Evolutionary conservation across 2,888 invertebrate species (phyloP).

Genomic region (Criorhina ranunculi): DNA sequence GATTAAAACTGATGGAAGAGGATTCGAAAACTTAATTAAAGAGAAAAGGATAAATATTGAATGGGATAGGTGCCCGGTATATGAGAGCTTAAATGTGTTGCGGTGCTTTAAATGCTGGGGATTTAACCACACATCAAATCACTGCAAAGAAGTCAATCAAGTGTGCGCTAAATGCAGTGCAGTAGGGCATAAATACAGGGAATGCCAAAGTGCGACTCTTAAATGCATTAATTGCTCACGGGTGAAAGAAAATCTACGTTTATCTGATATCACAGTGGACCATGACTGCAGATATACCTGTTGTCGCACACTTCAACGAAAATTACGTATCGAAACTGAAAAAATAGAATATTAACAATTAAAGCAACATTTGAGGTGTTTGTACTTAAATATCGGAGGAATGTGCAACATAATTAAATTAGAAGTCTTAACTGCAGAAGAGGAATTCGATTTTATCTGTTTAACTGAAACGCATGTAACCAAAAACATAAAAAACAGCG

Average conservation of each 20-base stretch:
- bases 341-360: constrained; percentile 11
- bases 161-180: background rate
- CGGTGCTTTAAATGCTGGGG: background rate
- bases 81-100: background rate
- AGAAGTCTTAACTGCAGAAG: background rate
- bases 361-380: background rate
- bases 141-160: background rate
- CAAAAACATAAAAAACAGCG: constrained; percentile 1
- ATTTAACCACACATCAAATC: background rate
- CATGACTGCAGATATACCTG: constrained; percentile 6
- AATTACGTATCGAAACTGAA: constrained; percentile 1
- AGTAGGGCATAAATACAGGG: background rate
- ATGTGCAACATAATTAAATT: constrained; percentile 9
- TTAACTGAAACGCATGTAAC: constrained; percentile 3
- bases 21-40: background rate
- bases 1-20: background rate
- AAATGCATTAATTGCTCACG: background rate
- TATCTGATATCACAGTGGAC: background rate
- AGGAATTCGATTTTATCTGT: constrained; percentile 13
- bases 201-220: too few species aligned
- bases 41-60: background rate
- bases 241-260: background rate
- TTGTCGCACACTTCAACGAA: constrained; percentile 5
- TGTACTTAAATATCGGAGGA: background rate
- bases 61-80: background rate